These are phyloP conservation scores for Notothenia coriiceps DNA, from an alignment of 2,113 vertebrate species.

Conservation along the genomic window DNA sequence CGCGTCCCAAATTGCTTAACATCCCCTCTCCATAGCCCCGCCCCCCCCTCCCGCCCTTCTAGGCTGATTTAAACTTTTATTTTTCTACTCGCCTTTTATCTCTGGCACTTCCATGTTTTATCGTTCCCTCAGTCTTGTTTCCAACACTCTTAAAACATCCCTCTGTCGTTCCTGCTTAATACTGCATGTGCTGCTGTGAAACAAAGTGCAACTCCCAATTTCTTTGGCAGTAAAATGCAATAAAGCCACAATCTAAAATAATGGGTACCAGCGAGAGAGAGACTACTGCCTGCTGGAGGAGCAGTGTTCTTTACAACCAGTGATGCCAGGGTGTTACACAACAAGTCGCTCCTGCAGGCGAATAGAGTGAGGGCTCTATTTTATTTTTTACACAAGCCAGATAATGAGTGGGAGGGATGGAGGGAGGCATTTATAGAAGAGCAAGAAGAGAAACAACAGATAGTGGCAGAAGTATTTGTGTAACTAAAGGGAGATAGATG, in stretches of 20 bases:
- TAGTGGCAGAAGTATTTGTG: conserved; percentile 64
- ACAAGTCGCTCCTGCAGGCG: conserved; percentile 60
- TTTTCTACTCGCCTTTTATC: conserved; percentile 42
- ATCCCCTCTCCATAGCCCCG: background rate
- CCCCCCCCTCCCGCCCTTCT: background rate
- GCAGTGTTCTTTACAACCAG: conserved; percentile 57
- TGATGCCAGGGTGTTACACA: conserved; percentile 70
- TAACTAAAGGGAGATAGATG: conserved; percentile 49
- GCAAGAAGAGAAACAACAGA: conserved; percentile 41
- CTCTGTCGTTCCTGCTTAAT: conserved; percentile 42
- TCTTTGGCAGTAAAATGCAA: conserved; percentile 54
- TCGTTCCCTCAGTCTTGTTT: conserved; percentile 20
- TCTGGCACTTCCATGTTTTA: conserved; percentile 33
- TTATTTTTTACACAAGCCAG: conserved; percentile 37
- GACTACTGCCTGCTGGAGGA: conserved; percentile 31
- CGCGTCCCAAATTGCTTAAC: conserved; percentile 51
- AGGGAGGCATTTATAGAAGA: conserved; percentile 65
- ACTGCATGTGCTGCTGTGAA: conserved; percentile 44
- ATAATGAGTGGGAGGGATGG: conserved; percentile 71
- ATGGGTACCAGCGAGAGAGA: conserved; percentile 16
- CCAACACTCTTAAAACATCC: conserved; percentile 24
- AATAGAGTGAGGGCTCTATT: conserved; percentile 30
- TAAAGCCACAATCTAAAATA: conserved; percentile 50
- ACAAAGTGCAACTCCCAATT: conserved; percentile 51
- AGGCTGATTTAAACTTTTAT: conserved; percentile 47